Conservation (phyloP, 2,888 invertebrate genomes). For the Zaprionus obscuricornis region DNA sequence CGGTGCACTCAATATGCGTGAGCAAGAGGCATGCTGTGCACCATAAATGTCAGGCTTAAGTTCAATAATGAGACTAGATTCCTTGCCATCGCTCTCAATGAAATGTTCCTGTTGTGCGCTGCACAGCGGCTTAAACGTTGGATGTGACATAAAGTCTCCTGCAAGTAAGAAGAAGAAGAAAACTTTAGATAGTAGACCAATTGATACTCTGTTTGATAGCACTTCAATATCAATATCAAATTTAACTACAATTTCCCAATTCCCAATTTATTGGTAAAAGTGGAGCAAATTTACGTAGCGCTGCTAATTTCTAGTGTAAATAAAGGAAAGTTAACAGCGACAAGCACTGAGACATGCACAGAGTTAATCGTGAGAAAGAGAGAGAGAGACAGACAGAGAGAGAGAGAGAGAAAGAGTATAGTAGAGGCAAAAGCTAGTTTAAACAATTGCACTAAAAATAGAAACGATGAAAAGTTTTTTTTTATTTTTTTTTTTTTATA, state of each 20-base stretch:
- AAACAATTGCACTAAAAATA: conserved; percentile 36
- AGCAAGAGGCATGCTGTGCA: conserved; percentile 70
- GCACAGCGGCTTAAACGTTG: conserved; percentile 81
- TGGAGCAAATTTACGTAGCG: conserved; percentile 39
- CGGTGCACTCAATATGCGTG: conserved; percentile 81
- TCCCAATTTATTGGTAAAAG: too few species aligned
- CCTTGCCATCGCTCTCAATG: conserved; percentile 82
- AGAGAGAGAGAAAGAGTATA: neutral
- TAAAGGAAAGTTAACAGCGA: neutral
- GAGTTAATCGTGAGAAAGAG: neutral
- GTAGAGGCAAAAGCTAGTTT: conserved; percentile 9
- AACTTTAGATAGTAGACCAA: too few species aligned
- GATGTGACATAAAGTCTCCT: conserved; percentile 80
- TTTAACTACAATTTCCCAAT: too few species aligned
- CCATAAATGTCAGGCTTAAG: conserved; percentile 75
- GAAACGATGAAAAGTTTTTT: conserved; percentile 2
- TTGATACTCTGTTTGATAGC: too few species aligned
- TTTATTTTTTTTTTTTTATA: too few species aligned
- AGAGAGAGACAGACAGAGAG: neutral
- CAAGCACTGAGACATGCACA: too few species aligned
- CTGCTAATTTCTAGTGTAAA: conserved; percentile 47
- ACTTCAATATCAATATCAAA: too few species aligned
- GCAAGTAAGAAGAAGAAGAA: conserved; percentile 35
- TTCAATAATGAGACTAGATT: conserved; percentile 83
- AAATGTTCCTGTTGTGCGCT: conserved; percentile 80